phyloP scores from a whole-genome alignment of 2,888 invertebrate genomes.

The Anticlea derivata region DNA sequence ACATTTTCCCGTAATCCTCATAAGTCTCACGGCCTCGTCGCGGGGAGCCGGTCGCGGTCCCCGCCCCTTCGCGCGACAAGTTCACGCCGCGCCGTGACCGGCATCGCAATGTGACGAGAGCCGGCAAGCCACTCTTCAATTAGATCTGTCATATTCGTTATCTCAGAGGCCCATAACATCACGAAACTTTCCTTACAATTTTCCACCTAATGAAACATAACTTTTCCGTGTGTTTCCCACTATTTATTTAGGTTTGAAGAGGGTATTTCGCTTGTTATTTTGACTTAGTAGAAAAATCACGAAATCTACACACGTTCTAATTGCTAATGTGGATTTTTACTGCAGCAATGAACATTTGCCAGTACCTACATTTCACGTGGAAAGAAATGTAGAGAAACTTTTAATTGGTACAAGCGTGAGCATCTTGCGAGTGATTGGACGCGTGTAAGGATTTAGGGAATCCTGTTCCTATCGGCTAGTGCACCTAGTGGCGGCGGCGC shows the following conservation, averaged over 20 bases:
- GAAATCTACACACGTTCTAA: slow-evolving; percentile 16
- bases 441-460: slow-evolving; percentile 73
- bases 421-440: slow-evolving; percentile 45
- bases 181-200: slow-evolving; percentile 38
- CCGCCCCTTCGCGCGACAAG: slow-evolving; percentile 54
- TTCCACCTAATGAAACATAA: slow-evolving; percentile 39
- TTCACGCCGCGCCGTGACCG: slow-evolving; percentile 69
- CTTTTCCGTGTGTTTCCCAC: slow-evolving; percentile 30
- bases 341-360: slow-evolving; percentile 16
- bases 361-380: slow-evolving; percentile 25
- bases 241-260: slow-evolving; percentile 19
- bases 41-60: slow-evolving; percentile 53
- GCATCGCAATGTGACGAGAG: slow-evolving; percentile 62
- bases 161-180: slow-evolving; percentile 45
- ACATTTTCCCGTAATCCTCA: slow-evolving; percentile 83
- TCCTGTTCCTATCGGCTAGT: slow-evolving; percentile 73
- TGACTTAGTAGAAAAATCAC: slow-evolving; percentile 1
- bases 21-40: slow-evolving; percentile 77
- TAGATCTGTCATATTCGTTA: slow-evolving; percentile 54
- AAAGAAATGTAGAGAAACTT: slow-evolving; percentile 53
- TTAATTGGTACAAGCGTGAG: slow-evolving; percentile 65
- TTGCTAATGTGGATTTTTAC: slow-evolving; percentile 16
- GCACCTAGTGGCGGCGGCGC: slow-evolving; percentile 70
- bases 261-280: slow-evolving; percentile 6
- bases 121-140: slow-evolving; percentile 59